Evolutionary conservation across 2,797 vertebrate species (phyloP).

Genomic region (Neolamprologus multifasciatus): DNA sequence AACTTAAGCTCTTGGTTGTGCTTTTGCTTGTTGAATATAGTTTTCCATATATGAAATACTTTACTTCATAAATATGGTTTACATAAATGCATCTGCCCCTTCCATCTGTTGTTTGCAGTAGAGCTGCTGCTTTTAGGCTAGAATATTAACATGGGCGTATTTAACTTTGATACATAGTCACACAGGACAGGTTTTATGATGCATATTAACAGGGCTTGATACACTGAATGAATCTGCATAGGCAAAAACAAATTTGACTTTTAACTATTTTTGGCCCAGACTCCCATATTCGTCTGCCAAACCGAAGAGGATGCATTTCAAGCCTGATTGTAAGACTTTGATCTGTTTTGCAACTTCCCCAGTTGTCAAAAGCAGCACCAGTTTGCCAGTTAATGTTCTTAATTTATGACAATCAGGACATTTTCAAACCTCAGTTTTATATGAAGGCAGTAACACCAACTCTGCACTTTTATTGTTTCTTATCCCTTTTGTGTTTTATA

Average conservation of each 20-base stretch:
- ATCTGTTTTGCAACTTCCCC: neutral
- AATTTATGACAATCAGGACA: neutral
- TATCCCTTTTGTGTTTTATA: neutral
- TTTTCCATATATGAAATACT: slow-evolving; percentile 16
- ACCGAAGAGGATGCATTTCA: neutral
- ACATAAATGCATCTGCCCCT: slow-evolving; percentile 44
- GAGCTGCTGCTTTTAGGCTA: slow-evolving; percentile 33
- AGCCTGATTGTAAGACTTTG: slow-evolving; percentile 18
- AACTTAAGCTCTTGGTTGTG: neutral
- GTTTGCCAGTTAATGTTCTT: neutral
- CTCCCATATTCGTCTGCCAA: neutral
- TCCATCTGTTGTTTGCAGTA: slow-evolving; percentile 55
- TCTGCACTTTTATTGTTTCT: neutral
- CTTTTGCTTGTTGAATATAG: slow-evolving; percentile 1
- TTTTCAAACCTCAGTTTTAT: neutral
- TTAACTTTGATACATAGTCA: slow-evolving; percentile 65
- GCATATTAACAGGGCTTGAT: slow-evolving; percentile 42
- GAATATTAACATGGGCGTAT: slow-evolving; percentile 50
- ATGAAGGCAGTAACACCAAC: neutral
- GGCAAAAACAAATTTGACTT: slow-evolving; percentile 25
- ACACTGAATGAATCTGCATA: slow-evolving; percentile 23
- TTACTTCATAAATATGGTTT: slow-evolving; percentile 34
- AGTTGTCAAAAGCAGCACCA: neutral
- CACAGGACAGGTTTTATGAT: slow-evolving; percentile 51
- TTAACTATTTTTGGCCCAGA: slow-evolving; percentile 21